These are phyloP conservation scores for Pangasianodon gigas DNA, from an alignment of 2,113 vertebrate genomes.

Conservation along the genomic window DNA sequence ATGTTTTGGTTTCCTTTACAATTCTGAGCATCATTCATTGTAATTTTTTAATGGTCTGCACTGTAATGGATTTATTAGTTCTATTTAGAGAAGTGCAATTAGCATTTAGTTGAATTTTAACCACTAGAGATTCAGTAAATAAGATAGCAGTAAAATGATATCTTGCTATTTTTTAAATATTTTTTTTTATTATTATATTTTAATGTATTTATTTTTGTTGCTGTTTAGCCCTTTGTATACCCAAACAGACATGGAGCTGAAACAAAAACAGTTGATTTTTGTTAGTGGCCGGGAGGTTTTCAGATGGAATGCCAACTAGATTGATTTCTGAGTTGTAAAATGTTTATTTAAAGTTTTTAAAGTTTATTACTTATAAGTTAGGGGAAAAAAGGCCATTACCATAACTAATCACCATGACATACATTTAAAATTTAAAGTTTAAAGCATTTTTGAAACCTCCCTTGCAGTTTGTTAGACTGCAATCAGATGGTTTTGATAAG, in stretches of 20 bases:
- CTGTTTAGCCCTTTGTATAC: neutral
- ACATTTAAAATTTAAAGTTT: neutral
- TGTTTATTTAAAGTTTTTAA: neutral
- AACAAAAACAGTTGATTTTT: neutral
- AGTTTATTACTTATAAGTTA: neutral
- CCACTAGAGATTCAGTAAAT: slow-evolving; percentile 16
- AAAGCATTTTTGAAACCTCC: neutral
- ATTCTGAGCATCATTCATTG: neutral
- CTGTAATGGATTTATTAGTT: slow-evolving; percentile 2
- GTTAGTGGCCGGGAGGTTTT: neutral
- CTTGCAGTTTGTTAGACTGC: neutral
- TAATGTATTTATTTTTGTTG: neutral
- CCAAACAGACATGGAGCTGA: neutral
- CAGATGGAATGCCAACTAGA: too few species aligned
- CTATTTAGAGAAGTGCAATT: neutral
- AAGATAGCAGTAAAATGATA: neutral
- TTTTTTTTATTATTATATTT: neutral
- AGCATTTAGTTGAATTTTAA: slow-evolving; percentile 16
- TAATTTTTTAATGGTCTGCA: neutral
- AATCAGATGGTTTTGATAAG: slow-evolving; percentile 5
- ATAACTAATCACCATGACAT: neutral
- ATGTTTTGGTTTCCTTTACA: neutral
- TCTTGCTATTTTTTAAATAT: slow-evolving; percentile 1
- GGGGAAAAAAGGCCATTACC: neutral
- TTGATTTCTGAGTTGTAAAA: neutral